phyloP scores from a whole-genome alignment of 2,888 invertebrate genomes.

The Neoaliturus tenellus region DNA sequence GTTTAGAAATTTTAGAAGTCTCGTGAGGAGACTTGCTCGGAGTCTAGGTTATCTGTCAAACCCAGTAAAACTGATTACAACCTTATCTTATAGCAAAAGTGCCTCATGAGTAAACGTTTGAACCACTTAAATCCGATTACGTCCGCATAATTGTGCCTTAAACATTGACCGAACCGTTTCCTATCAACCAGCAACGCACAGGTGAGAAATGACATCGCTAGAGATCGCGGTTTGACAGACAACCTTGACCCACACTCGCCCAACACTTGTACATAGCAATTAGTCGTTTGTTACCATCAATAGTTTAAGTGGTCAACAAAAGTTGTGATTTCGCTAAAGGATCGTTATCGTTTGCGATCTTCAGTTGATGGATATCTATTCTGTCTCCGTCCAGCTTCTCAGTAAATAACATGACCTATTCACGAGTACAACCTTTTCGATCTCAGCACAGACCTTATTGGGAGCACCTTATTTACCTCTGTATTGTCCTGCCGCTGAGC shows the following conservation, averaged over 20 bases:
- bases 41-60: background rate
- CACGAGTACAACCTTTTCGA: background rate
- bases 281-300: conserved; percentile 37
- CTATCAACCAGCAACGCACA: too few relatives aligned
- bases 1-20: background rate
- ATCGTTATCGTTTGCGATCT: background rate
- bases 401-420: background rate
- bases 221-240: conserved; percentile 16
- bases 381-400: background rate
- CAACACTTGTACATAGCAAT: conserved; percentile 31
- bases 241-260: background rate
- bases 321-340: conserved; percentile 24
- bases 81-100: background rate
- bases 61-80: background rate
- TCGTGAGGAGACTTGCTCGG: background rate
- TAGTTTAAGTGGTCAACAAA: conserved; percentile 40
- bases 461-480: background rate
- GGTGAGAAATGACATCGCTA: too few relatives aligned
- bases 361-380: conserved; percentile 20
- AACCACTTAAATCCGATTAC: background rate
- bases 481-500: background rate
- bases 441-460: background rate
- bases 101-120: background rate
- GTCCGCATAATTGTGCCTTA: conserved; percentile 9
- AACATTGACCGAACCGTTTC: background rate